Evolutionary conservation across 2,888 invertebrate genomes (phyloP).

Genomic region (Limenitis camilla): DNA sequence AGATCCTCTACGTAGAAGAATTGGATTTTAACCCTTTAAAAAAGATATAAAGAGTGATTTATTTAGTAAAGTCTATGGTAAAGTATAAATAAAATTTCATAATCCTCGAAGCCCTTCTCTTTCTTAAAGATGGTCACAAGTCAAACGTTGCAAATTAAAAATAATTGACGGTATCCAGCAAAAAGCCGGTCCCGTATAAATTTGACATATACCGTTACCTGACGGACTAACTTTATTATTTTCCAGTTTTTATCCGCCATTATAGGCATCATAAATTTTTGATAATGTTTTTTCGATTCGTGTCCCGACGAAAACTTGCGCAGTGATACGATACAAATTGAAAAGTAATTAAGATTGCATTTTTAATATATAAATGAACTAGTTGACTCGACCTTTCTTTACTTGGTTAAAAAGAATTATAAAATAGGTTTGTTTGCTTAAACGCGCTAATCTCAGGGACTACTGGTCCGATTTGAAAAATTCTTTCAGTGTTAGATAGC

Average conservation of each 20-base stretch:
- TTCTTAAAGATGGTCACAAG: conserved; percentile 23
- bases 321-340: not conserved
- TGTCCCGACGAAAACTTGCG: conserved; percentile 10
- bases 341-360: not conserved
- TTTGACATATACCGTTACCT: conserved; percentile 58
- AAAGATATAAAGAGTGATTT: too few species aligned
- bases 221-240: conserved; percentile 47
- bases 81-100: too few species aligned
- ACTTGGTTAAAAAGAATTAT: too few species aligned
- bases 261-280: conserved; percentile 68
- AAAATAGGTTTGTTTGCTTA: too few species aligned
- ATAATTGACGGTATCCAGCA: conserved; percentile 46
- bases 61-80: too few species aligned
- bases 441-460: too few species aligned
- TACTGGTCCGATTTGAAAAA: too few species aligned
- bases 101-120: not conserved
- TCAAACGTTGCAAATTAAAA: conserved; percentile 38
- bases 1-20: too few species aligned
- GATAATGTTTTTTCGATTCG: conserved; percentile 54
- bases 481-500: too few species aligned
- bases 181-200: conserved; percentile 39
- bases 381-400: too few species aligned
- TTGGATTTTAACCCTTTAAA: too few species aligned
- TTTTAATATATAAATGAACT: not conserved
- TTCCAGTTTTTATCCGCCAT: conserved; percentile 57